Evolutionary conservation across 1,140 invertebrate genomes (phyloP), one percentile per base, ranked within the genome.

Genomic region (Drosophila pachea): DNA sequence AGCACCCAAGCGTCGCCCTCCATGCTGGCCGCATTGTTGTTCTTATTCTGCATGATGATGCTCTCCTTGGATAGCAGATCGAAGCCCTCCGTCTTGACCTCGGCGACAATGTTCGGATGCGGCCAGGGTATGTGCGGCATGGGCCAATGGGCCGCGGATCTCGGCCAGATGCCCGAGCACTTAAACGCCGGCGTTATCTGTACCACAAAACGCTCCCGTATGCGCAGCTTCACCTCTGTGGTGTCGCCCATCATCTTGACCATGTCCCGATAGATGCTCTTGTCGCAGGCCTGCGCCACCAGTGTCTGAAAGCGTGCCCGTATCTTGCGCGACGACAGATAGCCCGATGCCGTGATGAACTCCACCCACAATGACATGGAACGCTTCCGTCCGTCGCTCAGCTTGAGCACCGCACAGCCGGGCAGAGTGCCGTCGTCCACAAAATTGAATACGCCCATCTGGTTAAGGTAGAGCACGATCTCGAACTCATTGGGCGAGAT

Each of bases 361-460:
- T 99, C 97, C 5, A 99, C 97, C 97, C 97, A 99, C 0, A 99
- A 91, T 0, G 97, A 98, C 97, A 99, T 99, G 52, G 96, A 97
- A 14, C 97, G 91, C 87, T 99, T 99, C 9, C 97, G 91, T 0
- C 97, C 97, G 91, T 99, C 97, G 91, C 95, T 97, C 7, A 99
- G 91, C 90, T 99, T 99, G 7, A 99, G 90, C 0, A 98, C 97
- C 0, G 97, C 97, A 90, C 97, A 99, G n/a, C 97, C 97, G 0
- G 97, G 97, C 66, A 98, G 91, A 5, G 95, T 96, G 3, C 97
- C 97, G 87, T 99, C 97, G 90, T 99, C 97, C 16, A 98, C 97
- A 90, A 99, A 99, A 90, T 97, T 98, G 89, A 98, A 97, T 7
- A 98, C 97, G n/a, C 97, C 97, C 97, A 99, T 99, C 90, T 99